Evolutionary conservation across 2,797 vertebrate genomes (phyloP).

Genomic region (Diplodus sargus): DNA sequence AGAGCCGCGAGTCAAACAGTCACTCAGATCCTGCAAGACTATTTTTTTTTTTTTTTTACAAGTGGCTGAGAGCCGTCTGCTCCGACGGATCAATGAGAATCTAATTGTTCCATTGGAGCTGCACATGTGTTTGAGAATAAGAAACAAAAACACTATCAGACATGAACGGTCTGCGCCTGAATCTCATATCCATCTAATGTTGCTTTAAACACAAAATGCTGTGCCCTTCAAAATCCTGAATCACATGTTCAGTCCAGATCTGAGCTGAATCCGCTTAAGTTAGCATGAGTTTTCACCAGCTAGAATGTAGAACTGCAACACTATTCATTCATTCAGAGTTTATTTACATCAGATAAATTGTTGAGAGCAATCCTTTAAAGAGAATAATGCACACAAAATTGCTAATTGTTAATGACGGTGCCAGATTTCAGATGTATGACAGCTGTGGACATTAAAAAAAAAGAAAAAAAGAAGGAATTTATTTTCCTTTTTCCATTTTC

Average conservation of each 20-base stretch:
- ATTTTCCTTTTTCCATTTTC: not conserved
- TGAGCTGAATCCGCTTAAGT: not conserved
- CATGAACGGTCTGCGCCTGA: no score
- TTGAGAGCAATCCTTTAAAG: no score
- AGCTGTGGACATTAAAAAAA: no score
- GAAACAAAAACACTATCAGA: not conserved
- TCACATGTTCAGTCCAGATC: not conserved
- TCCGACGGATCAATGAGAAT: slow-evolving; percentile 46
- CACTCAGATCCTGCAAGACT: slow-evolving; percentile 6
- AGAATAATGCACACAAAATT: no score
- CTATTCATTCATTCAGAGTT: no score
- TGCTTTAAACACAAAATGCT: not conserved
- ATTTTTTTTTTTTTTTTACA: not conserved
- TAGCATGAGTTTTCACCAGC: not conserved
- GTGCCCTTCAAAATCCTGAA: not conserved
- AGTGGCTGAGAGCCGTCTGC: not conserved
- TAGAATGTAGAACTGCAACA: no score
- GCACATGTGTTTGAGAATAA: not conserved
- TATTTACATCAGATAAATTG: no score
- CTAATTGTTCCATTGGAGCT: slow-evolving; percentile 17
- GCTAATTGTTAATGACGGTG: not conserved
- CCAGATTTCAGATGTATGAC: not conserved
- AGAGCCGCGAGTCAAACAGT: slow-evolving; percentile 22
- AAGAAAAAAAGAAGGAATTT: not conserved
- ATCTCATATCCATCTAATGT: no score